phyloP scores from a whole-genome alignment of 2,888 invertebrate genomes.

The Parnassius orleans region DNA sequence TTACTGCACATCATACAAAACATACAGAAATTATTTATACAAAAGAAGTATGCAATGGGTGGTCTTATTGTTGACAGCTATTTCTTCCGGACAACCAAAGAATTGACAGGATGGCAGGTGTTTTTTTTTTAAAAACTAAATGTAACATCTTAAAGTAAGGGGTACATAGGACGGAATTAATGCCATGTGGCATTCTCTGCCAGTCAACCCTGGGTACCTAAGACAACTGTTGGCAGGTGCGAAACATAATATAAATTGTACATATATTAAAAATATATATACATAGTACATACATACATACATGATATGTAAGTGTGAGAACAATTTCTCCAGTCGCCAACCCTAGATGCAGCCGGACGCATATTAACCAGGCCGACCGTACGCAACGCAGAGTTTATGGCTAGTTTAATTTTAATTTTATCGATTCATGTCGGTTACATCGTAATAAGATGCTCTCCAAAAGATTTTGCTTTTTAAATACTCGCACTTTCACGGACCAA shows the following conservation, averaged over 20 bases:
- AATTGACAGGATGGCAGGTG: background rate
- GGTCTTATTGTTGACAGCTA: too few relatives aligned
- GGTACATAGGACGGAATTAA: too few relatives aligned
- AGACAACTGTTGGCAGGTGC: too few relatives aligned
- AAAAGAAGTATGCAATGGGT: background rate
- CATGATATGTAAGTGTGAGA: background rate
- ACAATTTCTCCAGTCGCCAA: slow-evolving; percentile 47
- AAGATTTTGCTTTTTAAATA: background rate
- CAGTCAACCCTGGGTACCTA: too few relatives aligned
- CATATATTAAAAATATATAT: too few relatives aligned
- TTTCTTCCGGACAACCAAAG: too few relatives aligned
- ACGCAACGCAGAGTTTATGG: slow-evolving; percentile 34
- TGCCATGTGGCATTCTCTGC: too few relatives aligned
- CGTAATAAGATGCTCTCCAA: slow-evolving; percentile 3
- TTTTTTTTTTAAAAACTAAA: background rate
- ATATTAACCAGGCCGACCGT: slow-evolving; percentile 49
- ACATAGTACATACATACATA: background rate
- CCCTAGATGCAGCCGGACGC: slow-evolving; percentile 57
- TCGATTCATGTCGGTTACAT: slow-evolving; percentile 11
- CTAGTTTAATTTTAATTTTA: slow-evolving; percentile 29
- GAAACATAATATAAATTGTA: too few relatives aligned
- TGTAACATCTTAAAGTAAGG: too few relatives aligned
- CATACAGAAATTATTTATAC: too few relatives aligned
- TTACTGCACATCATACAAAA: too few relatives aligned
- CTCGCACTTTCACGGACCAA: background rate